These are phyloP conservation scores for Lepidotrigona ventralis DNA, from an alignment of 1,140 invertebrate genomes.

Conservation along the genomic window DNA sequence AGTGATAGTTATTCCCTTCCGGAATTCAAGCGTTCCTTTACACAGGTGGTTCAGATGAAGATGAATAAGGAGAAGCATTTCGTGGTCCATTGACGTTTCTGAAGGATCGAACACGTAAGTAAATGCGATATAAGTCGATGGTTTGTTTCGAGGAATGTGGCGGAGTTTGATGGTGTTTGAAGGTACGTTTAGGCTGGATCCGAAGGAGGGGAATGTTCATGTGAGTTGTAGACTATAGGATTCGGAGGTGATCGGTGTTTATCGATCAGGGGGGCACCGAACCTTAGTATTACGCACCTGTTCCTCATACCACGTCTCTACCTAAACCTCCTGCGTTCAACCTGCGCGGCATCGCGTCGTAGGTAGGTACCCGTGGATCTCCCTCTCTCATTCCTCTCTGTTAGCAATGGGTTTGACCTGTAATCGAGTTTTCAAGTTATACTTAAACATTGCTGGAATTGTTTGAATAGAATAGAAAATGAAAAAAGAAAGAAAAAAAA, in stretches of 20 bases:
- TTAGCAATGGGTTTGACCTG: slow-evolving; percentile 27
- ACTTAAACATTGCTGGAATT: neutral
- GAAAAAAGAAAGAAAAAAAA: no score
- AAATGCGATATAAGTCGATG: no score
- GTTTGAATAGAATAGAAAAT: neutral
- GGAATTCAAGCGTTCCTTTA: neutral
- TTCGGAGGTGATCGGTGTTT: slow-evolving; percentile 13
- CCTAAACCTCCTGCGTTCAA: slow-evolving; percentile 77
- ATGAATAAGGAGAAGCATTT: neutral
- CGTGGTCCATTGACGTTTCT: neutral
- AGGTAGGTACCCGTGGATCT: slow-evolving; percentile 61
- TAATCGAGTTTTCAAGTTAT: neutral
- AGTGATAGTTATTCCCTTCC: neutral
- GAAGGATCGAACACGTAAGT: neutral
- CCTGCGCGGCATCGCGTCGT: slow-evolving; percentile 72
- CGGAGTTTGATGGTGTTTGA: neutral
- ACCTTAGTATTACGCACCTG: slow-evolving; percentile 69
- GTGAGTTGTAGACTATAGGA: neutral
- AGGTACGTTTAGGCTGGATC: neutral
- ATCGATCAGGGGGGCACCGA: slow-evolving; percentile 43
- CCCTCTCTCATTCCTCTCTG: slow-evolving; percentile 51
- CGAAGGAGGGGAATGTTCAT: no score
- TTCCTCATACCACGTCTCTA: slow-evolving; percentile 73
- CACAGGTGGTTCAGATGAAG: neutral
- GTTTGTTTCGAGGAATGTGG: neutral